Evolutionary conservation across 2,797 vertebrate species (phyloP).

Genomic region (Liparis tanakae): DNA sequence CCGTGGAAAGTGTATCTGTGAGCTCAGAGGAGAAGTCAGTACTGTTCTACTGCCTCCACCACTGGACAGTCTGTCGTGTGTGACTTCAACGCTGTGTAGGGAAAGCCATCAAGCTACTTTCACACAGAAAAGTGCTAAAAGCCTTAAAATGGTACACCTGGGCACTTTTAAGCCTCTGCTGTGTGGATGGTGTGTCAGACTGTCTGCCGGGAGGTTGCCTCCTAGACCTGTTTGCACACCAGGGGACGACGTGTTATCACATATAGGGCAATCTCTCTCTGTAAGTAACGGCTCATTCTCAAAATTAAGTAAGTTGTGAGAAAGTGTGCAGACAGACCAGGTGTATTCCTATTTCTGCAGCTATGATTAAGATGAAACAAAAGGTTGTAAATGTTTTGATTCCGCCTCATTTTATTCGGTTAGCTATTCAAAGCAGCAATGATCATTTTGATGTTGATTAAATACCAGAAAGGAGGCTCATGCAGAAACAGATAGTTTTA

Average conservation of each 20-base stretch:
- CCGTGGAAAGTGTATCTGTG: background rate
- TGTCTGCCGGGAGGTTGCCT: background rate
- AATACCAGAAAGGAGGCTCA: background rate
- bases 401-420: background rate
- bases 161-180: background rate
- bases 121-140: constrained; percentile 13
- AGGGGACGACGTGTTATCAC: background rate
- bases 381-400: background rate
- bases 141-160: constrained; percentile 5
- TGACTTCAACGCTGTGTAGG: background rate
- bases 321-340: background rate
- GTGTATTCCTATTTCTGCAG: background rate
- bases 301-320: background rate
- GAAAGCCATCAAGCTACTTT: background rate
- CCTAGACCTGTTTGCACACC: background rate
- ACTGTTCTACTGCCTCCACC: background rate
- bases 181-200: background rate
- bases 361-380: background rate
- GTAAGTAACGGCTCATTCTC: background rate
- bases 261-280: background rate
- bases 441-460: background rate
- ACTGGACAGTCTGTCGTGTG: background rate
- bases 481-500: background rate
- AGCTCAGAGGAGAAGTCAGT: background rate
- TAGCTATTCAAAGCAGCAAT: background rate